Evolutionary conservation across 2,888 invertebrate species (phyloP), one percentile per base, ranked within the genome.

Genomic region (Liopterus haemorrhoidalis): DNA sequence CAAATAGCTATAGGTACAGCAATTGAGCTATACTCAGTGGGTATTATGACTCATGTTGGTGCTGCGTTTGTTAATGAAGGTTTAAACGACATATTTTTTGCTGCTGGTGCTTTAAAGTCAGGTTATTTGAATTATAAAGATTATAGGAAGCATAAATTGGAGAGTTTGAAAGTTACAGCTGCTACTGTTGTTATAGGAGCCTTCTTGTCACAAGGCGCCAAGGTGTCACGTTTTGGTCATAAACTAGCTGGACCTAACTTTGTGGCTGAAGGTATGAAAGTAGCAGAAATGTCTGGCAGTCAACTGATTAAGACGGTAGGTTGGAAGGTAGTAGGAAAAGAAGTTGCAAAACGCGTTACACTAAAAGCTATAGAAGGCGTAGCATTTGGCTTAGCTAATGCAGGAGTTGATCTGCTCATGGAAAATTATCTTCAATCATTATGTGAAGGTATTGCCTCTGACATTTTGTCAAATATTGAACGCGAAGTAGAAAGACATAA

Each of bases 21-120:
- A 1, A 46, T 59, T 15, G 35, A 51, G 24, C 12, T 51, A 5
- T 50, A 16, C 12, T 46, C 49, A 5, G 22, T 42, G 5, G 57
- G 56, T 16, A 11, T 41, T 2, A 49, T 45, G 27, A 51, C 52
- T 15, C 50, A 49, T 31, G 19, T 56, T 6, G 55, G 49, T n/a
- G 38, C n/a, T 21, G 48, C 31, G 9, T 46, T 57, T 16, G 46
- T 59, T 9, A 25, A 27, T 8, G 57, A 58, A 50, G 61, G 59
- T 22, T 27, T 57, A 5, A 51, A 48, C 19, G 61, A 60, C 38
- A 36, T 60, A 5, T 41, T 56, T 9, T 58, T 46, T 41, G 55
- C 55, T 9, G 43, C 35, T 1, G 27, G 44, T 25, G 46, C 50
- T 32, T 30, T 46, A 5, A 15, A 8, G 5, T 46, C 49, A 6